Evolutionary conservation across 2,113 vertebrate species (phyloP).

Genomic region (Tragelaphus imberbis): DNA sequence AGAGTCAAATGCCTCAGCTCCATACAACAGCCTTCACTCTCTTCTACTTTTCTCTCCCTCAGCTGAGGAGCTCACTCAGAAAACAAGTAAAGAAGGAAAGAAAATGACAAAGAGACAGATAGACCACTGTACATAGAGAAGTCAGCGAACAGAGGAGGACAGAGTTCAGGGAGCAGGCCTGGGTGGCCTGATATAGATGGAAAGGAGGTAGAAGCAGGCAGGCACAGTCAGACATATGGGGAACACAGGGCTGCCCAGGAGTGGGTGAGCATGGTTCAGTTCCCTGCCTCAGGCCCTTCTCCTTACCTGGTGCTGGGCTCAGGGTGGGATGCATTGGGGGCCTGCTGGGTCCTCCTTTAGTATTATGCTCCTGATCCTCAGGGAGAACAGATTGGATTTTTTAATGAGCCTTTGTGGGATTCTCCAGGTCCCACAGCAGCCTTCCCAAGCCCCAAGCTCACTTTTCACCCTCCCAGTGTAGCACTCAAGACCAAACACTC

Average conservation of each 20-base stretch:
- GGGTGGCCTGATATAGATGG: not conserved
- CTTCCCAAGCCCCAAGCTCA: not conserved
- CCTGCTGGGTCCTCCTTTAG: not conserved
- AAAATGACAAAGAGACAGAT: not conserved
- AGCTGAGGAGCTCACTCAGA: not conserved
- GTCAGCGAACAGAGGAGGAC: not conserved
- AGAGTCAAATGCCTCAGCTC: not conserved
- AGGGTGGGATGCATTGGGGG: not conserved
- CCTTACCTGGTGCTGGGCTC: slow-evolving; percentile 14
- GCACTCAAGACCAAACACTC: not conserved
- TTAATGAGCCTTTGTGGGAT: not conserved
- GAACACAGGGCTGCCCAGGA: not conserved
- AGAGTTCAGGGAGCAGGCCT: not conserved
- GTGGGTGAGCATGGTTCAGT: not conserved
- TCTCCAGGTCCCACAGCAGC: not conserved
- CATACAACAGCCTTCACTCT: not conserved
- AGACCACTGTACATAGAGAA: not conserved
- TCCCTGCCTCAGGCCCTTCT: not conserved
- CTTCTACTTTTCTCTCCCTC: not conserved
- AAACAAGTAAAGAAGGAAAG: not conserved
- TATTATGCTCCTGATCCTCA: not conserved
- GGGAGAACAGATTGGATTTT: not conserved
- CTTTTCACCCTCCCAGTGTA: not conserved
- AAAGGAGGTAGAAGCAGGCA: not conserved
- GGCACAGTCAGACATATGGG: not conserved